Evolutionary conservation across 2,888 invertebrate species (phyloP), one percentile per base, ranked within the genome.

Genomic region (Axea sp.): DNA sequence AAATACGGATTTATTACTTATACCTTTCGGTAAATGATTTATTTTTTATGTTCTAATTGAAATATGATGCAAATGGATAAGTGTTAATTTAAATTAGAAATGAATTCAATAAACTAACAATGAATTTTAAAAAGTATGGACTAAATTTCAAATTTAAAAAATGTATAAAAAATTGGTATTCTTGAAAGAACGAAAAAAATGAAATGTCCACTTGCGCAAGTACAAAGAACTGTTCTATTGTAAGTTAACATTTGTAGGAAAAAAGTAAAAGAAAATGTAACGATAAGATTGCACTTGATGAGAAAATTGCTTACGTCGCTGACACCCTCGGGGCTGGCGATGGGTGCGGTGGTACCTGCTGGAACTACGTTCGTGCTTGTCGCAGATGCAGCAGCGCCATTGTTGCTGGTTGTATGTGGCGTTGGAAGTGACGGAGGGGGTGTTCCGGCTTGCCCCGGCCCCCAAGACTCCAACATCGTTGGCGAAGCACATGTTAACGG

Each of bases 401-500:
- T 82, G 81, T 78, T 83, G 75, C 81, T 79, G 49, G 75, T 53
- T 73, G 59, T 60, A 51, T 81, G 73, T 53, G 82, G 80, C 35
- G 81, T 78, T 41, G 82, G 83, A 65, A 81, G 80, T 31, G 82
- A 72, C 43, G 82, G 82, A 45, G 84, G 84, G 37, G 83, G 84
- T 22, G 82, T 82, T 39, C 82, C 86, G 55, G 82, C 83, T 72
- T 83, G 82, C 60, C 81, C 82, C 59, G 82, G 80, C 47, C 85
- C 84, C 86, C 86, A 86, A 51, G 89, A 88, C 77, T 89, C 89
- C 88, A 89, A 88, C 76, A 89, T 89, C 55, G 89, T 89, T 31
- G 89, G 89, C 22, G 89, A 89, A 77, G 88, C 89, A 81, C 89
- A 89, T 81, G 90, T 90, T 82, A 90, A 81, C 71, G 90, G 90